phyloP scores from a whole-genome alignment of 2,888 invertebrate species.

The Pristionchus arcanus region DNA sequence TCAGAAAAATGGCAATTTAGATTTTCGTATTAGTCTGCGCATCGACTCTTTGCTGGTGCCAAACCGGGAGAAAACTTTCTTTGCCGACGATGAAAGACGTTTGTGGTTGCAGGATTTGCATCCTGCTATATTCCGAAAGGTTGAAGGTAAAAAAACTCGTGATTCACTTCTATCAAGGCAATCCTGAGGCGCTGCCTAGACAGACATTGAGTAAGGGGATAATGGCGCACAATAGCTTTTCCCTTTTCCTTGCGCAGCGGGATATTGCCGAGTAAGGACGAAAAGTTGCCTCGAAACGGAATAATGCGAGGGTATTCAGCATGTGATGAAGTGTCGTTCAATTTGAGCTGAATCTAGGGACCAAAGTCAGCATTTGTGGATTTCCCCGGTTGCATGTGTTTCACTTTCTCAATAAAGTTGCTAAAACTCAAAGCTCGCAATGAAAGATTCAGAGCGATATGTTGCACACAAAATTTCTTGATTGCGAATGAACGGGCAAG shows the following conservation, averaged over 20 bases:
- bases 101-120: too few relatives aligned
- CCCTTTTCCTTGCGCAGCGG: conserved; percentile 2
- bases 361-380: not conserved
- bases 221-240: not conserved
- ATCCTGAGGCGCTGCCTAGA: not conserved
- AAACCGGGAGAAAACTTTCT: too few relatives aligned
- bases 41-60: too few relatives aligned
- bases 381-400: too few relatives aligned
- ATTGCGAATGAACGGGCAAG: too few relatives aligned
- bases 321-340: not conserved
- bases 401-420: too few relatives aligned
- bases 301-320: not conserved
- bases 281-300: conserved; percentile 2
- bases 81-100: too few relatives aligned
- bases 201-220: not conserved
- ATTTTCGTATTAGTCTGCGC: too few relatives aligned
- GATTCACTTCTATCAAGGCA: not conserved
- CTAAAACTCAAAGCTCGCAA: too few relatives aligned
- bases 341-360: not conserved
- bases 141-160: not conserved
- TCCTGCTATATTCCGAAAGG: not conserved
- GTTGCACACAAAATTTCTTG: too few relatives aligned
- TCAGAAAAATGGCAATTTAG: not conserved
- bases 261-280: not conserved
- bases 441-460: too few relatives aligned